Percentiles rank a stretch among this genome's conserved stretches.
These are phyloP conservation scores for Ceraclea dissimilis DNA, from an alignment of 2,888 invertebrate species.

Conservation along the genomic window DNA sequence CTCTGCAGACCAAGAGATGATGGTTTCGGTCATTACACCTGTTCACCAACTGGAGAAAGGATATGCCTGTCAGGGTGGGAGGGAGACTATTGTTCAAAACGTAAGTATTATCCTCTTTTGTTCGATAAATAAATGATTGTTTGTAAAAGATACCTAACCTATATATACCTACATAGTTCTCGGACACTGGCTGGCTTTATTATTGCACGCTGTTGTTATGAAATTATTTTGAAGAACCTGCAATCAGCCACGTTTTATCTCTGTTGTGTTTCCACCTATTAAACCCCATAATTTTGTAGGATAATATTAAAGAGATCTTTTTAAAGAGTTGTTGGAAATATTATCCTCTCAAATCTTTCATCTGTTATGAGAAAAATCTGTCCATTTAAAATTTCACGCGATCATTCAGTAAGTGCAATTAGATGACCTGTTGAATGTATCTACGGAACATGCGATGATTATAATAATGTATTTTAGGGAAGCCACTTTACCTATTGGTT, in stretches of 20 bases:
- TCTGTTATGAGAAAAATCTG: slow-evolving; percentile 17
- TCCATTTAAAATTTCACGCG: slow-evolving; percentile 22
- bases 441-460: slow-evolving; percentile 9
- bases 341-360: slow-evolving; percentile 7
- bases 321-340: neutral
- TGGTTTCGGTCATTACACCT: slow-evolving; percentile 89
- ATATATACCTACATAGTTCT: too few relatives aligned
- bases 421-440: slow-evolving; percentile 15
- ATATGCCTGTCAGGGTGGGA: slow-evolving; percentile 90
- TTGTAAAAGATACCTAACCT: too few relatives aligned
- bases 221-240: neutral
- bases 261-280: slow-evolving; percentile 6
- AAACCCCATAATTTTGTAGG: slow-evolving; percentile 5
- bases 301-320: slow-evolving; percentile 10
- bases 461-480: neutral
- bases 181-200: neutral
- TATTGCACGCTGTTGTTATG: neutral
- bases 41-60: slow-evolving; percentile 79
- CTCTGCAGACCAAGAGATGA: slow-evolving; percentile 87
- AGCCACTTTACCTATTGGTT: too few relatives aligned
- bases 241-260: slow-evolving; percentile 6
- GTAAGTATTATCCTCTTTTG: slow-evolving; percentile 54
- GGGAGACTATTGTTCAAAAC: slow-evolving; percentile 87
- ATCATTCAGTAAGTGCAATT: slow-evolving; percentile 19
- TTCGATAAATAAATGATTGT: too few relatives aligned